Percentiles rank a stretch among this genome's conserved stretches.
phyloP scores from a whole-genome alignment of 2,113 vertebrate species.

The Poecile atricapillus region DNA sequence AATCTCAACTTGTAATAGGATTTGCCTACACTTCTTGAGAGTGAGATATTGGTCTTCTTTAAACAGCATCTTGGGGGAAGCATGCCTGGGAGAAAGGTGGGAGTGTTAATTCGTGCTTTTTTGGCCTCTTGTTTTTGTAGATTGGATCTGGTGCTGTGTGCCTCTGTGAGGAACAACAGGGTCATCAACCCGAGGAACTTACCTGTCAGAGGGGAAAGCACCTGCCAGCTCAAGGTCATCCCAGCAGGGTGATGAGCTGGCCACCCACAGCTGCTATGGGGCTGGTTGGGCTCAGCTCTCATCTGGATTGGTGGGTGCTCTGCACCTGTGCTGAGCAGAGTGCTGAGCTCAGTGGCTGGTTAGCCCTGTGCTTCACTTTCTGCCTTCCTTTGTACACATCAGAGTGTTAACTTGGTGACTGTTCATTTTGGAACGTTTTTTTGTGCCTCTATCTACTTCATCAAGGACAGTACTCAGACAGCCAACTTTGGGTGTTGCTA shows the following conservation, averaged over 20 bases:
- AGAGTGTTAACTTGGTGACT: background rate
- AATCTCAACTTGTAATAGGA: constrained; percentile 46
- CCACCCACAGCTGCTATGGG: fast-evolving
- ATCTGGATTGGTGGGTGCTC: background rate
- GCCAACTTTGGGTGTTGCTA: background rate
- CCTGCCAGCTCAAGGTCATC: background rate
- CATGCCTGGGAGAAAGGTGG: background rate
- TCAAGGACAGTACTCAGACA: background rate
- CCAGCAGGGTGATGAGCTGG: background rate
- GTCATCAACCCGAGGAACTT: background rate
- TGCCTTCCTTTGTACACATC: background rate
- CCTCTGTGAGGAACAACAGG: background rate
- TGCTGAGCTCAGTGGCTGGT: background rate
- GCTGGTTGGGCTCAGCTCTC: background rate
- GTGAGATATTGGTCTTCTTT: constrained; percentile 2
- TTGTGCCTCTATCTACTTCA: background rate
- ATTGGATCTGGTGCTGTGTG: background rate
- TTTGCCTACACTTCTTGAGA: constrained; percentile 35
- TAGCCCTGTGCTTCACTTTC: background rate
- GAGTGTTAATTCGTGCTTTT: background rate
- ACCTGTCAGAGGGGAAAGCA: background rate
- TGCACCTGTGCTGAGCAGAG: background rate
- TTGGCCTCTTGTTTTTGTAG: background rate
- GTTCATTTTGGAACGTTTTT: background rate
- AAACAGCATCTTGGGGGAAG: background rate